These are phyloP conservation scores for Panagrolaimus sp. DNA, from an alignment of 1,140 invertebrate genomes.

Conservation along the genomic window DNA sequence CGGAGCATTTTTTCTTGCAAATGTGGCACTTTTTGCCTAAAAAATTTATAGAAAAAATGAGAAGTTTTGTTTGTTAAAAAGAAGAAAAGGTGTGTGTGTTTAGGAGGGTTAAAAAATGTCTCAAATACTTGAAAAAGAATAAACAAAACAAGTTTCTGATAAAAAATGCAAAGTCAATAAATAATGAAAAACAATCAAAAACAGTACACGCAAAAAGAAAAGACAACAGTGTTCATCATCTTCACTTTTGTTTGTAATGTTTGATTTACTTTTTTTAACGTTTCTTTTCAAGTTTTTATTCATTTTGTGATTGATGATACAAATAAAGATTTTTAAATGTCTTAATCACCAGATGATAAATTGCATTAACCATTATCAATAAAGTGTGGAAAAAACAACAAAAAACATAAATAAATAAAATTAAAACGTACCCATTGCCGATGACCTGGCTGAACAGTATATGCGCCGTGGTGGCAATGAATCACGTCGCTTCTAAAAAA, in stretches of 20 bases:
- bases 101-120: conserved; percentile 15
- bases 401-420: not conserved
- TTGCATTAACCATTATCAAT: too few species aligned
- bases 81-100: not conserved
- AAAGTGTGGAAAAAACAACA: not conserved
- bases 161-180: too few species aligned
- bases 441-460: conserved; percentile 17
- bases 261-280: too few species aligned
- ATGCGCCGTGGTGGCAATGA: conserved; percentile 13
- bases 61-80: not conserved
- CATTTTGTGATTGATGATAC: too few species aligned
- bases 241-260: too few species aligned
- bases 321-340: too few species aligned
- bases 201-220: too few species aligned
- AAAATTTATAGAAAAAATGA: not conserved
- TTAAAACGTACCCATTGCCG: conserved; percentile 14
- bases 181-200: too few species aligned
- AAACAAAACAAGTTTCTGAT: too few species aligned
- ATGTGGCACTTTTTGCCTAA: conserved; percentile 80
- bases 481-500: not conserved
- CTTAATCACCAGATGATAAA: too few species aligned
- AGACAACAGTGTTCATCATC: too few species aligned
- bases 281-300: too few species aligned
- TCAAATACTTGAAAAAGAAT: not conserved
- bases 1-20: conserved; percentile 90